These are phyloP conservation scores for Pimpla rufipes DNA, from an alignment of 2,888 invertebrate genomes.

Conservation along the genomic window DNA sequence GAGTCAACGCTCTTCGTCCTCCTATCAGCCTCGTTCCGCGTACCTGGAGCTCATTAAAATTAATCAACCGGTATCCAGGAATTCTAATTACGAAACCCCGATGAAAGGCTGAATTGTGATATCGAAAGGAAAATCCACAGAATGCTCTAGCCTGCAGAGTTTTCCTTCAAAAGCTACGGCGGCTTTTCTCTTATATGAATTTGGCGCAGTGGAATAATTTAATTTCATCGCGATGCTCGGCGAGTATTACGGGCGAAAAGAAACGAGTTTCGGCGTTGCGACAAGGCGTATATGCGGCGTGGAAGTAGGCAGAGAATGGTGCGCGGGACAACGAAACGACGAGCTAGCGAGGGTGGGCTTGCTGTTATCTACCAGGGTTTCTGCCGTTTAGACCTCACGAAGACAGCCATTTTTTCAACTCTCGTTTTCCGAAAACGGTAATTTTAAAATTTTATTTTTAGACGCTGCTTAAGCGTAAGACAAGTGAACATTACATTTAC, in stretches of 20 bases:
- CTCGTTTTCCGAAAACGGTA: too few species aligned
- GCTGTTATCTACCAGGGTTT: too few species aligned
- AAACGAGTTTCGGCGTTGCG: neutral
- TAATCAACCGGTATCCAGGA: conserved; percentile 47
- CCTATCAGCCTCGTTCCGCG: neutral
- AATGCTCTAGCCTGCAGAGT: neutral
- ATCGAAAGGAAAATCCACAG: conserved; percentile 6
- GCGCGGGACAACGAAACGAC: neutral
- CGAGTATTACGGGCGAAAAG: conserved; percentile 10
- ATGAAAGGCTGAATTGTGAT: conserved; percentile 37
- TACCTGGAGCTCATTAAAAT: conserved; percentile 44
- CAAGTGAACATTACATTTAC: too few species aligned
- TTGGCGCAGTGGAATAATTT: conserved; percentile 51
- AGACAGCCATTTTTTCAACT: neutral
- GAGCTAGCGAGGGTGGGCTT: neutral
- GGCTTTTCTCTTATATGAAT: conserved; percentile 28
- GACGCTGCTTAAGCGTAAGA: too few species aligned
- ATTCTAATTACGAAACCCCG: conserved; percentile 31
- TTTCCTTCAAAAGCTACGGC: neutral
- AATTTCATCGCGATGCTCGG: conserved; percentile 43
- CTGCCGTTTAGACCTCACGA: neutral
- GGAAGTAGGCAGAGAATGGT: too few species aligned
- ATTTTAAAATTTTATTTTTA: too few species aligned
- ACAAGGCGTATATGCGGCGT: neutral
- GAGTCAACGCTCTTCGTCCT: conserved; percentile 17